Conservation (phyloP, 1,140 invertebrate species). For the Colletes gigas region DNA sequence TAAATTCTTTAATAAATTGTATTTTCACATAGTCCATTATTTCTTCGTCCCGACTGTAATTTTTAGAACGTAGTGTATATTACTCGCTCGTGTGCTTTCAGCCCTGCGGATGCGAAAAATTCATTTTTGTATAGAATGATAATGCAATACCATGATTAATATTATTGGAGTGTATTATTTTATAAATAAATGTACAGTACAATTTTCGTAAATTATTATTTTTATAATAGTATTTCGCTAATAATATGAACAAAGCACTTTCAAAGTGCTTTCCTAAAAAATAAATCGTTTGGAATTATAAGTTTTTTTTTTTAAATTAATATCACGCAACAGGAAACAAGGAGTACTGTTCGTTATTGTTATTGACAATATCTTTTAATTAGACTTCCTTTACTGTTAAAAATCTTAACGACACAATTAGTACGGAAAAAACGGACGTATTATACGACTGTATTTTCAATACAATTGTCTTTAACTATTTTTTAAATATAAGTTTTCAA, state of each 20-base stretch:
- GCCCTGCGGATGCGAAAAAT: conserved; percentile 13
- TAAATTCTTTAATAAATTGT: too few species aligned
- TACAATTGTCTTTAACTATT: conserved; percentile 11
- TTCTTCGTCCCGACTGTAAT: conserved; percentile 49
- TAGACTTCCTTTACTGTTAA: too few species aligned
- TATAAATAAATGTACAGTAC: conserved; percentile 79
- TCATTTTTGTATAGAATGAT: conserved; percentile 51
- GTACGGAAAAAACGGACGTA: not conserved
- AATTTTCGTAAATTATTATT: conserved; percentile 58
- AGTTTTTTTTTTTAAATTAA: not conserved
- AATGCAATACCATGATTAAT: conserved; percentile 42
- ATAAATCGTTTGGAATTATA: too few species aligned
- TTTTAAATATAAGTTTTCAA: conserved; percentile 7
- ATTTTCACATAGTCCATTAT: conserved; percentile 20
- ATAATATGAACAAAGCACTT: not conserved
- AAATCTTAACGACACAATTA: too few species aligned
- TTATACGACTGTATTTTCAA: conserved; percentile 20
- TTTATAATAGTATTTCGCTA: not conserved
- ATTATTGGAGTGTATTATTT: conserved; percentile 70
- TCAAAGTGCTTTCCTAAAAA: too few species aligned
- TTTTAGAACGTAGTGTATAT: conserved; percentile 65
- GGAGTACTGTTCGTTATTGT: too few species aligned
- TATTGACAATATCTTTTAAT: too few species aligned
- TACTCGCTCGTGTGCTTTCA: conserved; percentile 8
- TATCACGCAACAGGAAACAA: not conserved